These are phyloP conservation scores for Aegithalos caudatus DNA, from an alignment of 2,113 vertebrate species.

Conservation along the genomic window DNA sequence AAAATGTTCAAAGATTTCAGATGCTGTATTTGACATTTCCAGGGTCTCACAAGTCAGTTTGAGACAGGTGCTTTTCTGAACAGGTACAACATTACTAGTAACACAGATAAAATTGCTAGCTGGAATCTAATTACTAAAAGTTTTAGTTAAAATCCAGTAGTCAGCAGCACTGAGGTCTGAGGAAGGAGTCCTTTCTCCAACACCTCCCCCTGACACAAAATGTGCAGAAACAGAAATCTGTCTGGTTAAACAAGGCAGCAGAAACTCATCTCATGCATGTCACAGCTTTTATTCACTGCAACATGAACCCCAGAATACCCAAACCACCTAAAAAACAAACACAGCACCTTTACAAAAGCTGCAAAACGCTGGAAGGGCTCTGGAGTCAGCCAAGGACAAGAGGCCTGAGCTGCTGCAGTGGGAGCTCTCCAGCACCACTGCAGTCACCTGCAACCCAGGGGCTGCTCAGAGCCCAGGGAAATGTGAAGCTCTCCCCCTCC, in stretches of 20 bases:
- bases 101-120: background rate
- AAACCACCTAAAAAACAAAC: background rate
- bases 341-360: background rate
- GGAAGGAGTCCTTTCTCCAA: background rate
- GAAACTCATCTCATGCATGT: background rate
- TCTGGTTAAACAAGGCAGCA: background rate
- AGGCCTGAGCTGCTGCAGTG: background rate
- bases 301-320: background rate
- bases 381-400: background rate
- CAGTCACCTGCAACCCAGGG: background rate
- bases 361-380: background rate
- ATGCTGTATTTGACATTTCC: background rate
- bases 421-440: background rate
- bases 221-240: background rate
- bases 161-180: background rate
- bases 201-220: background rate
- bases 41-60: background rate
- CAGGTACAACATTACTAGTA: background rate
- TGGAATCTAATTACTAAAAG: background rate
- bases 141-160: background rate
- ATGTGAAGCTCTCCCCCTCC: rapidly evolving
- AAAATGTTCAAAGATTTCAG: background rate
- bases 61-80: background rate
- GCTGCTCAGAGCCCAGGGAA: background rate
- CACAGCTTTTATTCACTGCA: background rate